Evolutionary conservation across 1,140 invertebrate genomes (phyloP).

Genomic region (Littorina saxatilis): DNA sequence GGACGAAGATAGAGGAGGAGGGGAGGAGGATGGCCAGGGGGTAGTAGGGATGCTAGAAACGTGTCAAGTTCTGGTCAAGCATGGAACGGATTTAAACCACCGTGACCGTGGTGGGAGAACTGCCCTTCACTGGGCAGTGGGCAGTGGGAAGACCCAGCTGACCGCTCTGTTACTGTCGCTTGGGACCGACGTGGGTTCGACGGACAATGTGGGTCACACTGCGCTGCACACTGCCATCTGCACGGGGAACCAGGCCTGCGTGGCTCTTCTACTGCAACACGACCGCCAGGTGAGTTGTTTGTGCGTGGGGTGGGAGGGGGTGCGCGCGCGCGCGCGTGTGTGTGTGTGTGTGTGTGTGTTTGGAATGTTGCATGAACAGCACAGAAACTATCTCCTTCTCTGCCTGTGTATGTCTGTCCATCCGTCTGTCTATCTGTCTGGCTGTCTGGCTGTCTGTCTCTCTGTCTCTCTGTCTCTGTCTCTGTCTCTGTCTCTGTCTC

Average conservation of each 20-base stretch:
- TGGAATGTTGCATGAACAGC: background rate
- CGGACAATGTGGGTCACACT: background rate
- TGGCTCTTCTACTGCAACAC: background rate
- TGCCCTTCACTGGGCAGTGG: conserved; percentile 16
- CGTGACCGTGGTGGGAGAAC: background rate
- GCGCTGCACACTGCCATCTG: background rate
- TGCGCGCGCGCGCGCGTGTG: background rate
- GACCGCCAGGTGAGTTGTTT: background rate
- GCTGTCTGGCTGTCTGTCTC: too few species aligned
- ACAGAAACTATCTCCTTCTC: too few species aligned
- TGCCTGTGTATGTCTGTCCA: too few species aligned
- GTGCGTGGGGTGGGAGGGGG: background rate
- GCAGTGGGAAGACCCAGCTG: background rate
- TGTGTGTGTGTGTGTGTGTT: too few species aligned
- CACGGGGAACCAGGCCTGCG: background rate
- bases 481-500: background rate
- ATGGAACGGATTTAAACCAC: conserved; percentile 14
- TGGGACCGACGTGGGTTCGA: background rate
- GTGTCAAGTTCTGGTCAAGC: conserved; percentile 5
- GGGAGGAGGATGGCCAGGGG: background rate
- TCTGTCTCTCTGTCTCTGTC: background rate
- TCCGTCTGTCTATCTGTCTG: too few species aligned
- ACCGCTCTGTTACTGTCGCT: background rate
- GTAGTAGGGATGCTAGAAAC: background rate
- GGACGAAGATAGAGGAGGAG: background rate